Base-by-base conservation (phyloP, 1,140 invertebrate species). In the Steinernema khuongi region DNA sequence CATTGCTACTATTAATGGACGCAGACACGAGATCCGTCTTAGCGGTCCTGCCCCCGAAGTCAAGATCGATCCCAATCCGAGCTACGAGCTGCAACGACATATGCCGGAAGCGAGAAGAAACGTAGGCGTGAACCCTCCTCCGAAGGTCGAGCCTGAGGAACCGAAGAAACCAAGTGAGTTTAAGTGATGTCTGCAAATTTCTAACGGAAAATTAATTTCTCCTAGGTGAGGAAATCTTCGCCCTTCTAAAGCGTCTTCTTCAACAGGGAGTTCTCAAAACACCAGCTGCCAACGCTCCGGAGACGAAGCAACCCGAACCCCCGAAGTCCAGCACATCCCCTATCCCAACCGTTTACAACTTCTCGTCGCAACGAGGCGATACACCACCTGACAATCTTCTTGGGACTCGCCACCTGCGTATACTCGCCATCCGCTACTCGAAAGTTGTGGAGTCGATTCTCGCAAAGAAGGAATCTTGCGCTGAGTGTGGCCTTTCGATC, bases 21-120 rank as follows among this genome's bases (percentile, higher is more conserved):
- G 90, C 26, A 90, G 90, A 74, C 92, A 94, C 85, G 94, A 91
- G 79, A 89, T 97, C 26, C 88, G 92, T 32, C 86, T 97, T 1
- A 91, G 91, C 0, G 91, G 91, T 0, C 86, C 94, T 68, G 92
- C 94, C 0, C 89, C 90, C 68, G 90, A 91, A 70, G 88, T 89
- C 17, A 86, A 88, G 69, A 85, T 90, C 31, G 87, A 88, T 31
- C 85, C 87, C 19, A 81, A 85, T 18, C 79, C 81, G n/a, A 72
- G 74, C 30, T 84, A 84, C 73, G 84, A 84, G 36, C 71, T 84
- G 18, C 69, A 60, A n/a, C 36, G 36, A 14, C 50, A 60, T 4
- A 60, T 60, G 50, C 50, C 36, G 36, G 36, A 41, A 7, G 36
- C 36, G n/a, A 41, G 36, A 41, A 41, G 36, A 41, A 41, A 41